These are phyloP conservation scores for Myioborus miniatus DNA, from an alignment of 2,797 vertebrate species.

Conservation along the genomic window DNA sequence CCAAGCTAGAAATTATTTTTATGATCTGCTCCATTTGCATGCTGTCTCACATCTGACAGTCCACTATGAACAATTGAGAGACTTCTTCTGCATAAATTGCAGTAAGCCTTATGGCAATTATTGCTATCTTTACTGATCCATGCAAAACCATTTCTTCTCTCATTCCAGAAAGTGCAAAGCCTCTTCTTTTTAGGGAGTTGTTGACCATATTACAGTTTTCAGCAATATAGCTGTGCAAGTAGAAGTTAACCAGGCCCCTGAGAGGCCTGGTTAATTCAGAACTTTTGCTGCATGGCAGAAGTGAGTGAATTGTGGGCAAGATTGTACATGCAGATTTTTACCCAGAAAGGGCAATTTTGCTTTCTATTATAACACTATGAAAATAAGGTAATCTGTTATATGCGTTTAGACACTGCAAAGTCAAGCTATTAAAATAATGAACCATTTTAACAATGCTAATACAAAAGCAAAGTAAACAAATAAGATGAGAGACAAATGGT, in stretches of 20 bases:
- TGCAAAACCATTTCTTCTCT: constrained; percentile 59
- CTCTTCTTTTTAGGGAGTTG: constrained; percentile 45
- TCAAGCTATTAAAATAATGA: neutral
- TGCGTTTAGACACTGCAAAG: neutral
- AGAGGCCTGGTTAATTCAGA: constrained; percentile 49
- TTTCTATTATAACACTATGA: neutral
- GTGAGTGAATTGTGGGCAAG: constrained; percentile 21
- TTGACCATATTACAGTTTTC: constrained; percentile 43
- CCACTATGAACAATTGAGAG: constrained; percentile 63
- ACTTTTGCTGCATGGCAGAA: constrained; percentile 25
- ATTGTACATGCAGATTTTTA: neutral
- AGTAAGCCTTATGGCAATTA: constrained; percentile 64
- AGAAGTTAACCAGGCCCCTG: constrained; percentile 50
- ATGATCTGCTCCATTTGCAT: constrained; percentile 57
- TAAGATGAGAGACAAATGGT: neutral
- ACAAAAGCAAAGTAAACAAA: neutral
- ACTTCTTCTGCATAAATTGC: constrained; percentile 63
- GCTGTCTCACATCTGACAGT: constrained; percentile 63
- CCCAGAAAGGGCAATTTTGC: constrained; percentile 7
- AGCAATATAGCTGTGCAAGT: constrained; percentile 37
- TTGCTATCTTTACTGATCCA: constrained; percentile 66
- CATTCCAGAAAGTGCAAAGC: constrained; percentile 44
- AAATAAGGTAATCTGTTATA: neutral
- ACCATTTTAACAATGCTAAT: neutral
- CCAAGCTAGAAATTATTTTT: constrained; percentile 58